Percentiles rank a stretch among this genome's conserved stretches.
phyloP scores from a whole-genome alignment of 2,113 vertebrate genomes.

The Pelmatolapia mariae region DNA sequence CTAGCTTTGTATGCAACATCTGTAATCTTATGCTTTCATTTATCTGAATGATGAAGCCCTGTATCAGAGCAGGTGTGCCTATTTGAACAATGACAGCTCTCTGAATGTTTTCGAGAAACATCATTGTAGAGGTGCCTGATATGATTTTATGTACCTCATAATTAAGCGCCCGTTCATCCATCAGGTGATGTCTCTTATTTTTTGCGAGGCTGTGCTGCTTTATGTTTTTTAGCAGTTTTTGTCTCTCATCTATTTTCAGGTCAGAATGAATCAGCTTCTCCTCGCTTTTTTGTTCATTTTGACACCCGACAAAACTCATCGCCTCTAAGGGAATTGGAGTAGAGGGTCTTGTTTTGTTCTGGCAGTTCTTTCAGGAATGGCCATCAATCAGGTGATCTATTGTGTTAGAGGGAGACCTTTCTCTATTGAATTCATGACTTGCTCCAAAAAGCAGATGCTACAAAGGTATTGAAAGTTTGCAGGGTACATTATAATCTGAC shows the following conservation, averaged over 20 bases:
- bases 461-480: slow-evolving; percentile 66
- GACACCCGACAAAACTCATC: slow-evolving; percentile 75
- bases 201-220: slow-evolving; percentile 2
- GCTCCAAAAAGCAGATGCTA: slow-evolving; percentile 60
- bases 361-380: slow-evolving; percentile 67
- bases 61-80: background rate
- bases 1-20: background rate
- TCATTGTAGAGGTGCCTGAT: slow-evolving; percentile 5
- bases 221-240: slow-evolving; percentile 21
- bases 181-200: slow-evolving; percentile 38
- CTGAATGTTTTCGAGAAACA: background rate
- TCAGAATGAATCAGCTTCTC: slow-evolving; percentile 60
- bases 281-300: slow-evolving; percentile 61
- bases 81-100: background rate
- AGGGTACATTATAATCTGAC: slow-evolving; percentile 53
- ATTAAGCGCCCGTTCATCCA: slow-evolving; percentile 40
- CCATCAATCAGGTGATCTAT: slow-evolving; percentile 73
- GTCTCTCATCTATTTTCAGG: slow-evolving; percentile 57
- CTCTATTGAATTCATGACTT: slow-evolving; percentile 64
- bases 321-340: slow-evolving; percentile 74
- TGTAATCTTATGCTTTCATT: slow-evolving; percentile 7
- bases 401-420: slow-evolving; percentile 66
- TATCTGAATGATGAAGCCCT: background rate
- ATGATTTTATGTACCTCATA: slow-evolving; percentile 29
- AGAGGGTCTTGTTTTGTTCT: slow-evolving; percentile 74